Percentiles rank a stretch among this genome's conserved stretches.
Evolutionary conservation across 2,113 vertebrate genomes (phyloP).

Genomic region (Otolemur garnettii): DNA sequence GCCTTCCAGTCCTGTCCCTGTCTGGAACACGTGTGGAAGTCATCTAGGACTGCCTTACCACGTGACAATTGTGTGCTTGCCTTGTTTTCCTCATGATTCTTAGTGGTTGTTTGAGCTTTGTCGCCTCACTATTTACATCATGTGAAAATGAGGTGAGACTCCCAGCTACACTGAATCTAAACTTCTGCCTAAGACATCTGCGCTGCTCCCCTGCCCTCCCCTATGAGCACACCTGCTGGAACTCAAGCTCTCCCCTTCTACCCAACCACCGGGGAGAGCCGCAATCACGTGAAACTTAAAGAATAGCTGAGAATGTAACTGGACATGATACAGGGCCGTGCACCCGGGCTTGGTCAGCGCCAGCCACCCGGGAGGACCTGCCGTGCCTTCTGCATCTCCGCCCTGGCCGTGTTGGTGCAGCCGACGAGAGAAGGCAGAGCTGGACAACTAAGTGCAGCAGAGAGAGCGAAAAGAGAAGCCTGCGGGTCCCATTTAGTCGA

Average conservation of each 20-base stretch:
- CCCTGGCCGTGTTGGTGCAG: no score
- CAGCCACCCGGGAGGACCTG: no score
- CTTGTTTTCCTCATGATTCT: background rate
- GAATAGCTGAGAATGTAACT: background rate
- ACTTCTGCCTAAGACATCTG: background rate
- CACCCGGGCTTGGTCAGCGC: no score
- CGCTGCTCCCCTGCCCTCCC: no score
- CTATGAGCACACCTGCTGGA: background rate
- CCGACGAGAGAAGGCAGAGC: no score
- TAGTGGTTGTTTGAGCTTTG: background rate
- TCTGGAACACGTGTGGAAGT: background rate
- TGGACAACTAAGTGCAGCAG: no score
- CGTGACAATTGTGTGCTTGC: background rate
- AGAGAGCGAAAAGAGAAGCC: no score
- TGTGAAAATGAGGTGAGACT: background rate
- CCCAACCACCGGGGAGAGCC: background rate
- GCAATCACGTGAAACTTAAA: background rate
- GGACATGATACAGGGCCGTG: no score
- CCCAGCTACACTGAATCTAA: background rate
- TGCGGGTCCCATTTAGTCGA: no score
- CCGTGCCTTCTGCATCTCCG: no score
- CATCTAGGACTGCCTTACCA: background rate
- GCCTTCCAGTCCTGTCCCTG: fast-evolving
- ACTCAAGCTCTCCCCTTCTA: background rate
- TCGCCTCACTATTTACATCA: background rate